Evolutionary conservation across 2,797 vertebrate species (phyloP).

Genomic region (Varecia variegata): DNA sequence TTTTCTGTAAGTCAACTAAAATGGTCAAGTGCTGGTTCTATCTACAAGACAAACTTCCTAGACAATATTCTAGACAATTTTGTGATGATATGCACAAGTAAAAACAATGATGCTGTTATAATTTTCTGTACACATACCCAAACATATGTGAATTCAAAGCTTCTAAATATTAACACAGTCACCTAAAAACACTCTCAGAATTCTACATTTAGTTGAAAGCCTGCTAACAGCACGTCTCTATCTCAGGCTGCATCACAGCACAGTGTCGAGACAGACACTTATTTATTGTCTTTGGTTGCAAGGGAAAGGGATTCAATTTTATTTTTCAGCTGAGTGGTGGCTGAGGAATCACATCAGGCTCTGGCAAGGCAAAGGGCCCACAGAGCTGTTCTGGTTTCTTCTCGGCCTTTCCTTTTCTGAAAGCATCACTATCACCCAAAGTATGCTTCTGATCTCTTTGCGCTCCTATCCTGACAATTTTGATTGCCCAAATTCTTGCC

Average conservation of each 20-base stretch:
- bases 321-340: neutral
- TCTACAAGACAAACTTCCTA: slow-evolving; percentile 1
- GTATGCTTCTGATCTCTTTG: neutral
- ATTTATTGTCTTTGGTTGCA: neutral
- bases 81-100: neutral
- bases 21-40: neutral
- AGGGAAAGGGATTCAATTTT: neutral
- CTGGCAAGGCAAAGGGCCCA: neutral
- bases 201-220: neutral
- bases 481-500: neutral
- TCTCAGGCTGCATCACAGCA: neutral
- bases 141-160: slow-evolving; percentile 4
- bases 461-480: neutral
- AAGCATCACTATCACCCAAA: neutral
- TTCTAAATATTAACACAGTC: neutral
- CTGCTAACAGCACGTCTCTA: neutral
- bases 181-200: neutral
- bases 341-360: neutral
- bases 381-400: neutral
- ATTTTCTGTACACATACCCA: neutral
- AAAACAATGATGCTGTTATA: neutral
- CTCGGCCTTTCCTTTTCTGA: neutral
- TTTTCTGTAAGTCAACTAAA: slow-evolving; percentile 31
- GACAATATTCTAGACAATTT: neutral
- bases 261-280: neutral